Evolutionary conservation across 2,797 vertebrate species (phyloP), one percentile per base, ranked within the genome.

Genomic region (Neosalanx taihuensis): DNA sequence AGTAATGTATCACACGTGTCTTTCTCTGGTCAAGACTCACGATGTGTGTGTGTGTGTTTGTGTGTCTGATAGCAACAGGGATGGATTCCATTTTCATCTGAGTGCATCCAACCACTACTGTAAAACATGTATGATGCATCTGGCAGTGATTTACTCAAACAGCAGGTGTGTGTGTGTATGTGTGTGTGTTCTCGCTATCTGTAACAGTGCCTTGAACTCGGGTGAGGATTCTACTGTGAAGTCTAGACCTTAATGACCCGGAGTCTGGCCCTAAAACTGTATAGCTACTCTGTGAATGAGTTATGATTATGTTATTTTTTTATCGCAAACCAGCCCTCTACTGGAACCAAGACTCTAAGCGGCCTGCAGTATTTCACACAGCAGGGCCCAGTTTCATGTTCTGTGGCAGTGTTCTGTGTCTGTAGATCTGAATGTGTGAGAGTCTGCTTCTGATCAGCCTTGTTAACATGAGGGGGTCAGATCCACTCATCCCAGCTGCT

Each of bases 91-190:
- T 79, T 85, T 73, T 81, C 75, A 83, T 87, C 78, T 35, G 76
- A 80, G 76, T 80, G 78, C 76, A 82, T 87, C 79, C 78, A 78
- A 76, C 76, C 74, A 70, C 83, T 85, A 73, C 76, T 69, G 71
- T 68, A 69, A 51, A 81, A 30, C 72, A 84, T 74, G 72, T 71
- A 49, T 67, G 17, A 61, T 76, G 67, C 85, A 88, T 86, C 86
- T 89, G 88, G 67, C 83, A 77, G 73, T 82, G 79, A 85, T 90
- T 90, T 86, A 72, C 61, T 72, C 67, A 67, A 79, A 74, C 83
- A 81, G 85, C 84, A 87, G 84, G 82, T 86, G 86, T 84, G 82
- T 69, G 56, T 69, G 67, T 69, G 56, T 69, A 64, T 49, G 64
- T 62, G 69, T 61, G 35, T 70, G 69, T 62, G 58, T 62, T 62